Percentiles rank a stretch among this genome's conserved stretches.
Conservation (phyloP, 2,113 vertebrate species). For the Fregata magnificens region DNA sequence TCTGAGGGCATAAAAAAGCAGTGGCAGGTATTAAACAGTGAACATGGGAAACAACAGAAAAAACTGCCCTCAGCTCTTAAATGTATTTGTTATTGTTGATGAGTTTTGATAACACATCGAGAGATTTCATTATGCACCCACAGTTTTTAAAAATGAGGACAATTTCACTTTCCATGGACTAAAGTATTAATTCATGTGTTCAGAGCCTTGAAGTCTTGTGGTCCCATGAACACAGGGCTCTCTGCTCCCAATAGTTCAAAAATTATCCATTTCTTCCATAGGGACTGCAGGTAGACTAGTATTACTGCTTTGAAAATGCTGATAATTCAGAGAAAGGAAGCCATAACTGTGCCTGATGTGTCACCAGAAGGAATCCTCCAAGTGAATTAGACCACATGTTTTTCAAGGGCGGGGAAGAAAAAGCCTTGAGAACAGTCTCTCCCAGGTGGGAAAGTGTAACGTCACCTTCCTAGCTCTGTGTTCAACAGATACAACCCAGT, state of each 20-base stretch:
- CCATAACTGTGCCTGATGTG: background rate
- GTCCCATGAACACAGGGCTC: background rate
- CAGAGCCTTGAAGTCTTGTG: background rate
- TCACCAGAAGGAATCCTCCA: background rate
- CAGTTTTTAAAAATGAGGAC: background rate
- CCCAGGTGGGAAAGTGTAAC: background rate
- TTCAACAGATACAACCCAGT: background rate
- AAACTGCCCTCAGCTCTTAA: background rate
- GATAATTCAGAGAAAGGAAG: background rate
- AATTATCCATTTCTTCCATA: background rate
- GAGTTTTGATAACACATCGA: background rate
- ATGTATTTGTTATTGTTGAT: background rate
- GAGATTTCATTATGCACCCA: background rate
- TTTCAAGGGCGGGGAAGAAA: background rate
- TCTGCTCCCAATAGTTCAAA: background rate
- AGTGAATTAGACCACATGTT: background rate
- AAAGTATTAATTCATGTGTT: background rate
- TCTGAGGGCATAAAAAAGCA: background rate
- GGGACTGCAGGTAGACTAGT: background rate
- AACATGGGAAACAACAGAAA: background rate
- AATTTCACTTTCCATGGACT: background rate
- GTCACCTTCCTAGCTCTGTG: background rate
- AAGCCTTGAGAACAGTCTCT: background rate
- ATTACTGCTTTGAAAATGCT: background rate
- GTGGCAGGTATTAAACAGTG: background rate